phyloP scores from a whole-genome alignment of 2,888 invertebrate species.

The Xestia xanthographa region DNA sequence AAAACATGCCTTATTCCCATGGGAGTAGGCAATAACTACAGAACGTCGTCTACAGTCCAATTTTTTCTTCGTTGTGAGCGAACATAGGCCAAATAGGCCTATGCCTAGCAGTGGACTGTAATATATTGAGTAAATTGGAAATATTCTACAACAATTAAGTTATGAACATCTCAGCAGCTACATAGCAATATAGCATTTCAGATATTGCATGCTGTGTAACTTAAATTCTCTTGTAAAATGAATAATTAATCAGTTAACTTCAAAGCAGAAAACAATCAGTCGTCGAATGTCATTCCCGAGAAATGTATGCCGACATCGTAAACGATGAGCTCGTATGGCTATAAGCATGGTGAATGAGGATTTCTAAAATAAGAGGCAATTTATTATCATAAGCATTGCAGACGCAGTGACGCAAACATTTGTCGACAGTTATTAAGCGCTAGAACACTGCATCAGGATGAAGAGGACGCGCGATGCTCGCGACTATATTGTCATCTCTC shows the following conservation, averaged over 20 bases:
- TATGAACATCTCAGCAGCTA: neutral
- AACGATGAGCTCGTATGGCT: conserved; percentile 81
- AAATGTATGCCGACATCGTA: conserved; percentile 81
- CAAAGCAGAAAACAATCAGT: conserved; percentile 76
- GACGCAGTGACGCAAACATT: conserved; percentile 87
- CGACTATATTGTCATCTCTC: conserved; percentile 79
- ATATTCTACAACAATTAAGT: neutral
- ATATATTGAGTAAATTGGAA: neutral
- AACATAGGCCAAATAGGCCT: neutral
- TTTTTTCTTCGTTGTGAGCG: neutral
- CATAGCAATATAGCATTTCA: conserved; percentile 8
- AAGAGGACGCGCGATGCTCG: conserved; percentile 74
- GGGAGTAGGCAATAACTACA: neutral
- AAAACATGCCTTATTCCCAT: neutral
- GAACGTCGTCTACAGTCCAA: neutral
- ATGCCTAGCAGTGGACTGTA: neutral
- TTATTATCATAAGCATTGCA: conserved; percentile 87
- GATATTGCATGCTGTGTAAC: conserved; percentile 1
- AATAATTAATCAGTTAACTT: conserved; percentile 57
- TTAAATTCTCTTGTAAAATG: conserved; percentile 28
- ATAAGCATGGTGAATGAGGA: conserved; percentile 85
- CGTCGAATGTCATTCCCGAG: conserved; percentile 81
- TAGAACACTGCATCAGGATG: conserved; percentile 84
- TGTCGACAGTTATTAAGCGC: conserved; percentile 89
- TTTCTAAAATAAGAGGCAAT: conserved; percentile 89